Evolutionary conservation across 1,140 invertebrate species (phyloP), one percentile per base, ranked within the genome.

Genomic region (Bradysia coprophila): DNA sequence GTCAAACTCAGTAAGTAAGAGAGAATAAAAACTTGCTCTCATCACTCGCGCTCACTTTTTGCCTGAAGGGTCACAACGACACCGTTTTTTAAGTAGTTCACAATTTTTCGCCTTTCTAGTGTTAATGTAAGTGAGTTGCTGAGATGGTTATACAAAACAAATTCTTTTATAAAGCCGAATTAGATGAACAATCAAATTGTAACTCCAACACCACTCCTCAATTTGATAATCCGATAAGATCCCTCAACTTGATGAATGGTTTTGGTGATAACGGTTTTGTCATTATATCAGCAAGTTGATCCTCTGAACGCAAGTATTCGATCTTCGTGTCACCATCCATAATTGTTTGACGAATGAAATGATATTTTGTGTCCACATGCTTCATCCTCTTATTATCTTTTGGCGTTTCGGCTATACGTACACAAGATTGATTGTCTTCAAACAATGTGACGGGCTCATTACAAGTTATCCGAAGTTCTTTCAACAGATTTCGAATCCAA

Each of bases 361-460:
- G 24, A 43, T 41, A 49, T 38, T 49, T 52, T 11, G 54, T 21
- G 21, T 52, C 49, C 22, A 55, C 40, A 46, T 56, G 52, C 34
- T 54, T 54, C 10, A 52, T 38, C 24, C 51, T 23, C 22, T 44
- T 48, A 43, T 53, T 48, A 40, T 44, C 44, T 13, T 45, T 45
- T 41, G 40, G 24, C 24, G 65, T 65, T 42, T 57, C 50, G 9
- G 50, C 48, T 8, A 65, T 36, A 34, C 51, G 46, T 13, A 65
- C 55, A 6, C 49, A 47, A 19, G 48, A 48, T 46, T 55, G 51
- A 43, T 56, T 56, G 38, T 59, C 51, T 43, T 56, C 46, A 39
- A 33, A 48, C 22, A 52, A 28, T 28, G 23, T 41, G 9, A 46
- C 40, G 20, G 38, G 24, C 11, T 42, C 21, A 28, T 41, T 21